These are phyloP conservation scores for Tenebrio molitor DNA, from an alignment of 1,140 invertebrate genomes.

Conservation along the genomic window DNA sequence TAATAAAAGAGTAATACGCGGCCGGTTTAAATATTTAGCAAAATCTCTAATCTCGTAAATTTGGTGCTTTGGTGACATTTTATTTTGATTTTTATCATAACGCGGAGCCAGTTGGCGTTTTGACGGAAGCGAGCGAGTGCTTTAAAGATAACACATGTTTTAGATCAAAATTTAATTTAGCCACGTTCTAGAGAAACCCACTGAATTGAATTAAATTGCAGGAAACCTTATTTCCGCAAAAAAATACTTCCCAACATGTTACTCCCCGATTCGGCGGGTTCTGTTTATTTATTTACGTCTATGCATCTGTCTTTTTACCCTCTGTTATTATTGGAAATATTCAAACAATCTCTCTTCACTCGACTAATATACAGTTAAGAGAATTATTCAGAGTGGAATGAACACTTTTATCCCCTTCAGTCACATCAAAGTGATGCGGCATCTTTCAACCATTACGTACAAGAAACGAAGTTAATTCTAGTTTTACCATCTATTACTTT, in stretches of 20 bases:
- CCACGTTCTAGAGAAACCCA: neutral
- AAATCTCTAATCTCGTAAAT: neutral
- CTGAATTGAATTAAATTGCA: slow-evolving; percentile 23
- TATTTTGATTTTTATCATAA: slow-evolving; percentile 28
- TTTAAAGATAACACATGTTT: slow-evolving; percentile 35
- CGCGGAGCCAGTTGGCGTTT: neutral
- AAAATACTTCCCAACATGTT: neutral
- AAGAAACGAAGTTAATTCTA: no score
- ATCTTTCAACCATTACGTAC: no score
- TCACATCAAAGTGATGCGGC: no score
- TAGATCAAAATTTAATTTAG: slow-evolving; percentile 39
- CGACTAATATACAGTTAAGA: no score
- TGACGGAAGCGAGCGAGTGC: slow-evolving; percentile 3
- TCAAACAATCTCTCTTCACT: no score
- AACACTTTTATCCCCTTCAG: no score
- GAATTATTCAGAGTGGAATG: no score
- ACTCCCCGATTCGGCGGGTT: no score
- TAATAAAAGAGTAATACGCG: slow-evolving; percentile 9
- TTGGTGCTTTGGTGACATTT: slow-evolving; percentile 9
- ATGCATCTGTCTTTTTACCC: no score
- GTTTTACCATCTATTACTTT: no score
- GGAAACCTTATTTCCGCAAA: slow-evolving; percentile 13
- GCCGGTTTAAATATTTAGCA: slow-evolving; percentile 11
- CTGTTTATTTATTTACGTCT: no score
- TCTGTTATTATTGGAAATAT: no score